Conservation (phyloP, 2,888 invertebrate genomes). For the Sesia bembeciformis region DNA sequence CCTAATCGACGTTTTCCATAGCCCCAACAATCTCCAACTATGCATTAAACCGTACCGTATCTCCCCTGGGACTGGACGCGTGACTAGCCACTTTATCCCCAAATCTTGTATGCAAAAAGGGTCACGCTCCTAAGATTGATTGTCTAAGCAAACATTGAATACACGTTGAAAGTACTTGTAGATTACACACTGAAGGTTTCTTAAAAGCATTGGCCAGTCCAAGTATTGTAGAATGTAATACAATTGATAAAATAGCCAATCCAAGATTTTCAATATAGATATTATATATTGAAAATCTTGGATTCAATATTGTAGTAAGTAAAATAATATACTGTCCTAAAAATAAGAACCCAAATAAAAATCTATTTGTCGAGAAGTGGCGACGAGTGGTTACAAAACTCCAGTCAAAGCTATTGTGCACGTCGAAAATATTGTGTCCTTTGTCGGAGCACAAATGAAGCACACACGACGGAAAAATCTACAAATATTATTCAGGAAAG, state of each 20-base stretch:
- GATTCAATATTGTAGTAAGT: too few species aligned
- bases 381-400: too few species aligned
- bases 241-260: too few species aligned
- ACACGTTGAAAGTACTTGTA: slow-evolving; percentile 20
- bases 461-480: slow-evolving; percentile 38
- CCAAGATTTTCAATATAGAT: too few species aligned
- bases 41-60: slow-evolving; percentile 43
- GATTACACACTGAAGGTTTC: not conserved
- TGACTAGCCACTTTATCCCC: slow-evolving; percentile 57
- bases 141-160: slow-evolving; percentile 56
- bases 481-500: slow-evolving; percentile 36
- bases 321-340: too few species aligned
- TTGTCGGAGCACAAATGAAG: slow-evolving; percentile 22
- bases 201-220: not conserved
- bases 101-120: slow-evolving; percentile 53
- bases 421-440: slow-evolving; percentile 29
- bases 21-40: slow-evolving; percentile 52
- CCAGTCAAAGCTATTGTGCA: slow-evolving; percentile 6
- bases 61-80: slow-evolving; percentile 60
- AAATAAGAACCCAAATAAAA: too few species aligned
- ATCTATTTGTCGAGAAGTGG: too few species aligned
- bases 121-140: slow-evolving; percentile 59
- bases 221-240: slow-evolving; percentile 22
- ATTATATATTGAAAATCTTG: too few species aligned
- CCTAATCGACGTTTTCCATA: slow-evolving; percentile 15